Evolutionary conservation across 2,113 vertebrate genomes (phyloP).

Genomic region (Sorex fumeus): DNA sequence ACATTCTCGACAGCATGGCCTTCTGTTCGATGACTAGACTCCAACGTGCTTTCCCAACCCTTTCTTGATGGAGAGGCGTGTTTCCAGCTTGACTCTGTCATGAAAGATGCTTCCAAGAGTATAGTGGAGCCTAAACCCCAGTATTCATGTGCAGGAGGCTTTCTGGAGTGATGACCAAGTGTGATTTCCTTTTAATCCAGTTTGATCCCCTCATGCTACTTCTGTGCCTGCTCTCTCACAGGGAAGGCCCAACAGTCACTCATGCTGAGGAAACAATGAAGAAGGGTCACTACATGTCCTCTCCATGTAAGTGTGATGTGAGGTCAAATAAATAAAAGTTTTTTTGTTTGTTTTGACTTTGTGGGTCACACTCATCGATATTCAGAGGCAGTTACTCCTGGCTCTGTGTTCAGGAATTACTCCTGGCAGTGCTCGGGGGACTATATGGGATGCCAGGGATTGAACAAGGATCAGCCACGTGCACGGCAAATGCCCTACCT

Average conservation of each 20-base stretch:
- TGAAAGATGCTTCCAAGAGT: slow-evolving; percentile 62
- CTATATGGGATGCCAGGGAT: too few species aligned
- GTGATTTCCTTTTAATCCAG: slow-evolving; percentile 54
- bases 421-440: too few species aligned
- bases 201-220: slow-evolving; percentile 11
- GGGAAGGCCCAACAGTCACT: slow-evolving; percentile 58
- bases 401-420: too few species aligned
- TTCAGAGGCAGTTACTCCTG: too few species aligned
- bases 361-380: too few species aligned
- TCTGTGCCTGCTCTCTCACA: slow-evolving; percentile 57
- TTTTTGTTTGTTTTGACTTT: too few species aligned
- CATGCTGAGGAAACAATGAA: slow-evolving; percentile 8
- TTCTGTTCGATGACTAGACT: neutral
- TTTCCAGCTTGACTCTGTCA: slow-evolving; percentile 52
- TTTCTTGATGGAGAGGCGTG: neutral
- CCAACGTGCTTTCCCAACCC: slow-evolving; percentile 13
- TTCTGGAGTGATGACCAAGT: slow-evolving; percentile 44
- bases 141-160: slow-evolving; percentile 54
- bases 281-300: slow-evolving; percentile 6
- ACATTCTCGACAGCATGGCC: neutral
- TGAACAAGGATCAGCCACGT: too few species aligned
- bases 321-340: neutral
- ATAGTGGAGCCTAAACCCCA: slow-evolving; percentile 40
- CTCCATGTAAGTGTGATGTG: neutral
- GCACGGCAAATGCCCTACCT: too few species aligned